Base-by-base conservation (phyloP, 1,140 invertebrate species). In the Apis cerana region DNA sequence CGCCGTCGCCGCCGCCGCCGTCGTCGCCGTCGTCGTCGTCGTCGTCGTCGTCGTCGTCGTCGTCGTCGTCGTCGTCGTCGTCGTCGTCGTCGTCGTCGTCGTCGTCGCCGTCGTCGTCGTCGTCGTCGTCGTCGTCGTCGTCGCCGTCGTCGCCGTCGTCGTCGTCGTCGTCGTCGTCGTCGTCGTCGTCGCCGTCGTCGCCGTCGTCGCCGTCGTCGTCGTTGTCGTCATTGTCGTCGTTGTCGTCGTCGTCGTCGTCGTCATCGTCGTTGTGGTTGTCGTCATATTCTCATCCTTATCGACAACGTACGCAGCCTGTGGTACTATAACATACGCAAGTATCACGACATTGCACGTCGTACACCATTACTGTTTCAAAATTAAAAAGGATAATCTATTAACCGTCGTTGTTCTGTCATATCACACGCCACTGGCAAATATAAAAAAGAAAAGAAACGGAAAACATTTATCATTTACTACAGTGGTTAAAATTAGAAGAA, bases 321-420 rank as follows among this genome's bases (percentile, higher is more conserved):
- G 27, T 77, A 58, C 61, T 23, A 12, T 48, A 80, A 15, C 12
- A 21, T 33, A 74, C 54, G 52, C 54, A 21, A 15, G 56, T 76
- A 61, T 54, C 23, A 58, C 67, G 50, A 77, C 33, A 59, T 78
- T 71, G 59, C 74, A 48, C 65, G 56, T 70, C 56, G 64, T 54
- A 27, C 74, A 59, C 50, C 65, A 75, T 77, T 43, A 62, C 65
- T 58, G 65, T 56, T 23, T 27, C 23, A 11, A 59, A 64, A 33
- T 48, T 33, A 69, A 77, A 82, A 21, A 13, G 75, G 12, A 43
- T 21, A 56, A 48, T 7, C 67, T 17, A 58, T 74, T 21, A 72
- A 61, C 48, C 69, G 21, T 58, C 70, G 56, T 56, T 69, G 52
- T 72, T 54, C 61, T 56, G 23, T 74, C 77, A 17, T 33, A 33